Evolutionary conservation across 2,888 invertebrate genomes (phyloP).

Genomic region (Eueremaeus valkanovi): DNA sequence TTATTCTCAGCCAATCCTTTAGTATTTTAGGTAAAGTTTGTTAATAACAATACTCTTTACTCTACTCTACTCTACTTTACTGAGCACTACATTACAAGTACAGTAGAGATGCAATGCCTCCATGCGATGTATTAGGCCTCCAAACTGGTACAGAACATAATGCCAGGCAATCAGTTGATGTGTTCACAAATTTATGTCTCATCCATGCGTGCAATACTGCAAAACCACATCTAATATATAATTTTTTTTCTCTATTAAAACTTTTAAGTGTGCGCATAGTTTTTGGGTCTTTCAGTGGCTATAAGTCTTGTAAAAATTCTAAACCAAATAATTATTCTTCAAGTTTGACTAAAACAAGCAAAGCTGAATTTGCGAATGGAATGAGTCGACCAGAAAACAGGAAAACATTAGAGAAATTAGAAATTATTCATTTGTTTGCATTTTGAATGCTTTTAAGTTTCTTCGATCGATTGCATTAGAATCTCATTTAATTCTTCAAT

Average conservation of each 20-base stretch:
- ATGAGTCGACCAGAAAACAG: background rate
- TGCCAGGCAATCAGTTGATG: constrained; percentile 30
- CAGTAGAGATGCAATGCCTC: background rate
- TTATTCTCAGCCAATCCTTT: constrained; percentile 25
- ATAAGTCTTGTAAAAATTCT: background rate
- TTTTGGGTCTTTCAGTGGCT: background rate
- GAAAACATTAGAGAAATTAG: background rate
- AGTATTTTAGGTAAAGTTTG: constrained; percentile 24
- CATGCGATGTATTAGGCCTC: too few species aligned
- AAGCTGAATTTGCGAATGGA: background rate
- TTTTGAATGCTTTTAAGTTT: constrained; percentile 6
- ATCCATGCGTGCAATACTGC: constrained; percentile 34
- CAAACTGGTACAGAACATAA: too few species aligned
- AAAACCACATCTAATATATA: constrained; percentile 37
- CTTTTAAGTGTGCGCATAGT: constrained; percentile 1
- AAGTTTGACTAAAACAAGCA: background rate
- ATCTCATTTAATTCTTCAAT: constrained; percentile 21
- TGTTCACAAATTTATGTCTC: constrained; percentile 27
- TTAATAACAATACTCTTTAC: constrained; percentile 20
- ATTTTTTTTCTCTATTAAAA: constrained; percentile 27
- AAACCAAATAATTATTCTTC: constrained; percentile 17
- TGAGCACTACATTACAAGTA: too few species aligned
- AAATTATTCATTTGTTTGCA: background rate
- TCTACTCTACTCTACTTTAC: background rate
- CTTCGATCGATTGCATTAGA: background rate